A percentile compares a stretch with the other conserved stretches of the same genome.
Evolutionary conservation across 2,888 invertebrate species (phyloP).

Genomic region (Baronia brevicornis): DNA sequence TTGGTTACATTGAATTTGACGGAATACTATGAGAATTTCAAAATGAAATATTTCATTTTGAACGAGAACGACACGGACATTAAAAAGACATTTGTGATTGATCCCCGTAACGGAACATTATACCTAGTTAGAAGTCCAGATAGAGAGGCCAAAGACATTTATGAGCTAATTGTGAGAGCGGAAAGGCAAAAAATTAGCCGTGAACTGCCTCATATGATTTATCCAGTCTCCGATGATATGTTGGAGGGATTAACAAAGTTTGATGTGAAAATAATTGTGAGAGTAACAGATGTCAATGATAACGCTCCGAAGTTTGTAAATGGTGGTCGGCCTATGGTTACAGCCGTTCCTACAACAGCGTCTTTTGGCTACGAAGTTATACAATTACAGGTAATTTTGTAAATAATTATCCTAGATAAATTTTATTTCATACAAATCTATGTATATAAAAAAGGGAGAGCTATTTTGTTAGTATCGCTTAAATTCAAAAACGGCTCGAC

Average conservation of each 20-base stretch:
- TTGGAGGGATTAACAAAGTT: constrained; percentile 82
- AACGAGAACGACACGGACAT: constrained; percentile 76
- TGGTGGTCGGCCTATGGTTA: constrained; percentile 85
- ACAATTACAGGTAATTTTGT: constrained; percentile 78
- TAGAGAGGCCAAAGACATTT: constrained; percentile 80
- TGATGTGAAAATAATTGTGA: constrained; percentile 86
- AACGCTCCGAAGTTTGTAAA: constrained; percentile 86
- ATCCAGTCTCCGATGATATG: constrained; percentile 83
- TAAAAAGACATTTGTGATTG: constrained; percentile 81
- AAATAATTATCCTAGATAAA: too few species aligned
- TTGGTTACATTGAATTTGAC: constrained; percentile 86
- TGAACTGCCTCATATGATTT: constrained; percentile 83
- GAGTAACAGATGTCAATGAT: constrained; percentile 88
- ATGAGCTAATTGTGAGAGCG: constrained; percentile 73
- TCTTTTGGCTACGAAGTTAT: constrained; percentile 89
- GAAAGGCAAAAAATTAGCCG: constrained; percentile 77
- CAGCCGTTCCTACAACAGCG: constrained; percentile 87
- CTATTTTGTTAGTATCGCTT: too few species aligned
- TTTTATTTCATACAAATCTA: not conserved
- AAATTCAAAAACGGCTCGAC: too few species aligned
- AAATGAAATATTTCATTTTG: constrained; percentile 79
- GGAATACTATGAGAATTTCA: constrained; percentile 78
- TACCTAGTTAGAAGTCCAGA: constrained; percentile 84
- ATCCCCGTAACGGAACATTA: constrained; percentile 84
- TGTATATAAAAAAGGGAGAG: not conserved